Conservation (phyloP, 2,113 vertebrate species). For the Isurus oxyrinchus region DNA sequence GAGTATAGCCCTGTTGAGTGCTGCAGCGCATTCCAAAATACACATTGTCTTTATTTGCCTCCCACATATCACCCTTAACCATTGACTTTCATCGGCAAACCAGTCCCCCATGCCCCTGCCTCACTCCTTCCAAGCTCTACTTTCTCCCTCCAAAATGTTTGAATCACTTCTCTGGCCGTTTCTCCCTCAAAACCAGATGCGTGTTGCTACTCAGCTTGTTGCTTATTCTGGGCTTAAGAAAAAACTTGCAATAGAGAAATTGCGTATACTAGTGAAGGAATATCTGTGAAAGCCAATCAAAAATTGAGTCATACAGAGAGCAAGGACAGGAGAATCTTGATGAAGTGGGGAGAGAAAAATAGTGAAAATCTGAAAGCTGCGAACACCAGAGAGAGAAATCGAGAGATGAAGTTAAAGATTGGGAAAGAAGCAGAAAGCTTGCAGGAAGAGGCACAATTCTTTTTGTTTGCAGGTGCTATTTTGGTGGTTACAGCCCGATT, state of each 20-base stretch:
- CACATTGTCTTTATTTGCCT: too few species aligned
- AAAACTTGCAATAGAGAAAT: not conserved
- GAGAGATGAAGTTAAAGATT: not conserved
- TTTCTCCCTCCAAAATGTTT: not conserved
- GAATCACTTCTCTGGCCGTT: not conserved
- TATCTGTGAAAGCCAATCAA: not conserved
- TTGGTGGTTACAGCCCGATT: not conserved
- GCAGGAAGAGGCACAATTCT: not conserved
- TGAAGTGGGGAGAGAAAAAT: not conserved
- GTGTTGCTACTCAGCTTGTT: not conserved
- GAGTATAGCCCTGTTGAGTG: too few species aligned
- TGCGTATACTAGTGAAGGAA: not conserved
- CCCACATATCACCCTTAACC: too few species aligned
- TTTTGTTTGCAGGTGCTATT: not conserved
- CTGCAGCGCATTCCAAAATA: too few species aligned
- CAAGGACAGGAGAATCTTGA: not conserved
- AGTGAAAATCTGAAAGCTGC: not conserved
- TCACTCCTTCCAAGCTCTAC: not conserved
- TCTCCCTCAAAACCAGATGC: not conserved
- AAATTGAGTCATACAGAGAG: not conserved
- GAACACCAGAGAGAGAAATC: not conserved
- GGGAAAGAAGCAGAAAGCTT: not conserved
- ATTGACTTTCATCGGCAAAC: too few species aligned
- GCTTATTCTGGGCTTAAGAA: not conserved
- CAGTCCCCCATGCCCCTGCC: not conserved